A percentile compares a stretch with the other conserved stretches of the same genome.
Conservation (phyloP, 92 coral and sea anemone genomes). For the Epizoanthus scotinus region DNA sequence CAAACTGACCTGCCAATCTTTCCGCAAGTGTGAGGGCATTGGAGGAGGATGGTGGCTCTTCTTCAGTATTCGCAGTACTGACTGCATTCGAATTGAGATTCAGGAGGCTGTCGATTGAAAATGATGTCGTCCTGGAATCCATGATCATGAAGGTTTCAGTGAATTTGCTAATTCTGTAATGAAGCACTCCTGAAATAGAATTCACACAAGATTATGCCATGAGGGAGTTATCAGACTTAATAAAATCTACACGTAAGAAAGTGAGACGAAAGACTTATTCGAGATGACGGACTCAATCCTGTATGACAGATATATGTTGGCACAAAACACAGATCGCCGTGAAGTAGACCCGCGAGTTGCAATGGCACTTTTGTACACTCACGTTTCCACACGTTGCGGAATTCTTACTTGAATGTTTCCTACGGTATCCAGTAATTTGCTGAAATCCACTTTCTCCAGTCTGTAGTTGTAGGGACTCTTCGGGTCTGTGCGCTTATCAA, state of each 20-base stretch:
- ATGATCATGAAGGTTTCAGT: constrained; percentile 14
- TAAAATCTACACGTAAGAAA: not conserved
- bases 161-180: too few species aligned
- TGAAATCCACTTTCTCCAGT: not conserved
- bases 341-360: too few species aligned
- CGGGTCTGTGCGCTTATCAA: not conserved
- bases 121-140: constrained; percentile 17
- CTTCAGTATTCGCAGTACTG: not conserved
- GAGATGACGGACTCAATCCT: too few species aligned
- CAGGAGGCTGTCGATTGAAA: constrained; percentile 26
- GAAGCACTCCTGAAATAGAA: constrained; percentile 1
- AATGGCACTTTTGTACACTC: not conserved
- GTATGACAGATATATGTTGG: not conserved
- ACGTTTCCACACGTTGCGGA: not conserved
- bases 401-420: not conserved
- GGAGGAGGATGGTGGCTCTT: constrained; percentile 14
- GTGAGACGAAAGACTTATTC: too few species aligned
- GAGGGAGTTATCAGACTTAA: not conserved
- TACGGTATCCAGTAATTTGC: not conserved
- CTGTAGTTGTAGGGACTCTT: not conserved
- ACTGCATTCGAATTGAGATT: not conserved
- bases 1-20: constrained; percentile 40
- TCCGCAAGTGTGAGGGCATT: constrained; percentile 39
- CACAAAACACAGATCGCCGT: not conserved
- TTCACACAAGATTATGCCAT: constrained; percentile 3